A percentile compares a stretch with the other conserved stretches of the same genome.
phyloP scores from a whole-genome alignment of 2,888 invertebrate genomes.

The Cantharis nigra region DNA sequence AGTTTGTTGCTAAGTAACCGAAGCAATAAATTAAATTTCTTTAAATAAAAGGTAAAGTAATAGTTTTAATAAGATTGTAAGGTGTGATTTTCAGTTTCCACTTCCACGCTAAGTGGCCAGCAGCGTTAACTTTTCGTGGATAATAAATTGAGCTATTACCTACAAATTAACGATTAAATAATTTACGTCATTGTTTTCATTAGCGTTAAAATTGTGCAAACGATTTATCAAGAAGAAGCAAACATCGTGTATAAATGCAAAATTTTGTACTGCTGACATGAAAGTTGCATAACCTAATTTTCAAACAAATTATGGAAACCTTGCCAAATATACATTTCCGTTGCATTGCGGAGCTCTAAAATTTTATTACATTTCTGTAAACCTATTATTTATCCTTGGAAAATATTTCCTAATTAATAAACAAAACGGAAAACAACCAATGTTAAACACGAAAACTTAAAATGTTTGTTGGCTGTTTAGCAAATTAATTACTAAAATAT shows the following conservation, averaged over 20 bases:
- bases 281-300: constrained; percentile 29
- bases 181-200: not conserved
- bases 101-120: not conserved
- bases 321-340: constrained; percentile 23
- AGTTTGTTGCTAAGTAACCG: not conserved
- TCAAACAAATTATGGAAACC: constrained; percentile 26
- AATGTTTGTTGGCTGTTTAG: not conserved
- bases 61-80: not conserved
- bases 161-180: not conserved
- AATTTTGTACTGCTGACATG: constrained; percentile 19
- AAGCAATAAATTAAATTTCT: not conserved
- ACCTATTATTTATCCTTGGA: not conserved
- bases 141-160: not conserved
- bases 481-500: not conserved
- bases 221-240: not conserved
- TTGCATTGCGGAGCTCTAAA: not conserved
- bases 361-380: not conserved
- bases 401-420: not conserved
- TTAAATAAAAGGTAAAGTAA: not conserved
- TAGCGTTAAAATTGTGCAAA: not conserved
- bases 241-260: constrained; percentile 13
- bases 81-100: not conserved
- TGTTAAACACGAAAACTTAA: not conserved
- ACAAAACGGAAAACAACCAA: not conserved
- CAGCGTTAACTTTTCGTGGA: not conserved